These are phyloP conservation scores for Colossoma macropomum DNA, from an alignment of 2,113 vertebrate genomes.

Conservation along the genomic window DNA sequence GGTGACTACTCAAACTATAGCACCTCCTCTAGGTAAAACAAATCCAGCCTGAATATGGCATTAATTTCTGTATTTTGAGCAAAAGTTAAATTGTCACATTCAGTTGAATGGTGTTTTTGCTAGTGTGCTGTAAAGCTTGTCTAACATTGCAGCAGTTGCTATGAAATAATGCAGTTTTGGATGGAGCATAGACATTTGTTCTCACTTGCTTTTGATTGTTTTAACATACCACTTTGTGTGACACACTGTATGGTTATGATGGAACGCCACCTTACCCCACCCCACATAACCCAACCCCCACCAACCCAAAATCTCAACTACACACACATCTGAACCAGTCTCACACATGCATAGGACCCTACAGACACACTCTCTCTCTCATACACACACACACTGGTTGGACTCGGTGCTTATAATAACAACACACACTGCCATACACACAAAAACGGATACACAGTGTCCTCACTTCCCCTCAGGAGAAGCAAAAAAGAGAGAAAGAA, in stretches of 20 bases:
- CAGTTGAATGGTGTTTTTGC: no score
- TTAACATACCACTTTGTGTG: constrained; percentile 3
- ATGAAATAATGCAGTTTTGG: background rate
- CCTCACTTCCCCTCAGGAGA: constrained; percentile 35
- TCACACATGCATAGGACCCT: background rate
- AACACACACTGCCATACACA: constrained; percentile 42
- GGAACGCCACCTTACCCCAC: background rate
- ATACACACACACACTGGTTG: constrained; percentile 36
- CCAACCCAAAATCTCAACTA: background rate
- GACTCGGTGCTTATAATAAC: constrained; percentile 43
- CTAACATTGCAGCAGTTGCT: background rate
- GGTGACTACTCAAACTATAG: no score
- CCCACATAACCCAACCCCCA: background rate
- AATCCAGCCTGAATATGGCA: no score
- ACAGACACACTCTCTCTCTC: constrained; percentile 6
- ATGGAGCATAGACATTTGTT: background rate
- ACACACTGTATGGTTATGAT: background rate
- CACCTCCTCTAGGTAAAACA: no score
- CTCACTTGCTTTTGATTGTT: background rate
- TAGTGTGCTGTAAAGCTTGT: no score
- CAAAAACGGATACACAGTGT: background rate
- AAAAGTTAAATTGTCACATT: no score
- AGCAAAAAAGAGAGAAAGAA: background rate
- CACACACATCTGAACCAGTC: background rate
- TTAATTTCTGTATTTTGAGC: no score